Evolutionary conservation across 2,888 invertebrate genomes (phyloP).

Genomic region (Cryptus armator): DNA sequence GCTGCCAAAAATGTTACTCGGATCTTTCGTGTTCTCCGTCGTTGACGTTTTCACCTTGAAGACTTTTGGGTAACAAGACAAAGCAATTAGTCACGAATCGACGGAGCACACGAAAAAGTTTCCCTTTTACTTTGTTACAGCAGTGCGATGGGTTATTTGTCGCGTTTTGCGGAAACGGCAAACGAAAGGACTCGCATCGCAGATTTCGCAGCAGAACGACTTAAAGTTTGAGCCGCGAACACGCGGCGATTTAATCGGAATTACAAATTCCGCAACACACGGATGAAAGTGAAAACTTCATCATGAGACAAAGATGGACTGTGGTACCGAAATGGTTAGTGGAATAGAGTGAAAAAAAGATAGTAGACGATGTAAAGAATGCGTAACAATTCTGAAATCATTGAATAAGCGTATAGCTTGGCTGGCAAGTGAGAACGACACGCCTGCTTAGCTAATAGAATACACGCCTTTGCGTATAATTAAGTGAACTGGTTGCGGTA

Average conservation of each 20-base stretch:
- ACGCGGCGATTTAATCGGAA: conserved; percentile 45
- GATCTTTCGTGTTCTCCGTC: background rate
- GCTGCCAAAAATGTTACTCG: background rate
- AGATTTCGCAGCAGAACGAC: conserved; percentile 41
- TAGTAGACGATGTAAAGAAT: background rate
- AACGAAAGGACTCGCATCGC: conserved; percentile 50
- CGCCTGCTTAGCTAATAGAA: conserved; percentile 1
- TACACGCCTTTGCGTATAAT: background rate
- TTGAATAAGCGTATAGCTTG: background rate
- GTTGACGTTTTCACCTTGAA: conserved; percentile 12
- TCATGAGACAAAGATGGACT: conserved; percentile 31
- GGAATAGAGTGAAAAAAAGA: background rate
- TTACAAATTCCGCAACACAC: conserved; percentile 52
- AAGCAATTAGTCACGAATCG: conserved; percentile 49
- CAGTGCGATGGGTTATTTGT: conserved; percentile 22
- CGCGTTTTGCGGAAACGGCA: conserved; percentile 35
- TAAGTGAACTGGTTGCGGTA: background rate
- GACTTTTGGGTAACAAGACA: conserved; percentile 33
- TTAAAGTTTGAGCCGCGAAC: background rate
- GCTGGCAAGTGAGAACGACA: background rate
- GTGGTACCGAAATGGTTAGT: background rate
- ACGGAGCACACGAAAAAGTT: conserved; percentile 29
- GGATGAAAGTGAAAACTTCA: conserved; percentile 56
- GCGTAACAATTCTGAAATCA: conserved; percentile 1
- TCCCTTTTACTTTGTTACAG: conserved; percentile 43